A percentile compares a stretch with the other conserved stretches of the same genome.
These are phyloP conservation scores for Creontiades dilutus DNA, from an alignment of 2,888 invertebrate species.

Conservation along the genomic window DNA sequence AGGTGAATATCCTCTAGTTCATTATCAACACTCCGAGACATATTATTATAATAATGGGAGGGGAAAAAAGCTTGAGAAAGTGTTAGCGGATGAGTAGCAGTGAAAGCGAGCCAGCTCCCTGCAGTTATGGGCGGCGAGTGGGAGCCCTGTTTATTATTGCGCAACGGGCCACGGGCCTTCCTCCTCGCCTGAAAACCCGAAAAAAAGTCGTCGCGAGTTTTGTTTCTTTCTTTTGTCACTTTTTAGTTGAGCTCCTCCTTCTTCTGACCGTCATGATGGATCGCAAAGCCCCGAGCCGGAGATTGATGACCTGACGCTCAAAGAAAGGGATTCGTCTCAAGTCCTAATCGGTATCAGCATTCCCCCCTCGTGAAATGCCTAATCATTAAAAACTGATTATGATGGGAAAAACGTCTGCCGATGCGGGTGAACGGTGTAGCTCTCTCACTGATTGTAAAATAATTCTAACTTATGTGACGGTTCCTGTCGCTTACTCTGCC, in stretches of 20 bases:
- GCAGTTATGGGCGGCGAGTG: background rate
- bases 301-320: constrained; percentile 12
- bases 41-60: too few species aligned
- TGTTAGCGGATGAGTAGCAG: background rate
- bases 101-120: background rate
- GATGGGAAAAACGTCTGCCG: too few species aligned
- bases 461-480: too few species aligned
- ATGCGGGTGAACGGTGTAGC: too few species aligned
- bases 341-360: constrained; percentile 6
- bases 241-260: background rate
- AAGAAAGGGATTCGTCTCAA: background rate
- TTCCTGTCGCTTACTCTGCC: too few species aligned
- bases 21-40: too few species aligned
- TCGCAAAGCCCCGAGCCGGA: constrained; percentile 14
- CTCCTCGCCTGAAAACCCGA: background rate
- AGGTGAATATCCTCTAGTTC: too few species aligned
- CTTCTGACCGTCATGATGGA: constrained; percentile 6
- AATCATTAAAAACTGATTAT: background rate
- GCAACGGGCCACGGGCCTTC: background rate
- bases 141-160: background rate
- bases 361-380: background rate
- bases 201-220: background rate
- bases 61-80: background rate
- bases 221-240: constrained; percentile 26
- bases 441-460: too few species aligned